A percentile compares a stretch with the other conserved stretches of the same genome.
Conservation (phyloP, 2,113 vertebrate species). For the Struthidea cinerea region DNA sequence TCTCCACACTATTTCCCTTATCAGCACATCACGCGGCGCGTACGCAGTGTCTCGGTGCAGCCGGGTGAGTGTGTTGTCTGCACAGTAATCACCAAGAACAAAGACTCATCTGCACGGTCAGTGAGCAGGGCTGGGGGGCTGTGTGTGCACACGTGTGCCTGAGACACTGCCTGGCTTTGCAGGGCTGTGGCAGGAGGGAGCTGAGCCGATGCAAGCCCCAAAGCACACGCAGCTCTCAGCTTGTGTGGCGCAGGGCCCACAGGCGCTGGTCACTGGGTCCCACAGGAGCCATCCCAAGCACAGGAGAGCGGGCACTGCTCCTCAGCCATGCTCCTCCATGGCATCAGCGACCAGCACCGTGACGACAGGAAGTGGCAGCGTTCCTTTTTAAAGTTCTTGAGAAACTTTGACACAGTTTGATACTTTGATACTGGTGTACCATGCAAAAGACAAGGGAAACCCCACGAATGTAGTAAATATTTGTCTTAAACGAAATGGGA, state of each 20-base stretch:
- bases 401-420: neutral
- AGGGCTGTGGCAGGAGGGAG: neutral
- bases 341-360: rapidly evolving
- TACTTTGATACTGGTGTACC: neutral
- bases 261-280: rapidly evolving
- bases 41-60: slow-evolving; percentile 39
- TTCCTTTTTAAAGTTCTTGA: neutral
- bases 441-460: neutral
- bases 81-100: slow-evolving; percentile 68
- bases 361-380: neutral
- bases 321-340: rapidly evolving
- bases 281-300: neutral
- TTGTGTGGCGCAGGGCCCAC: neutral
- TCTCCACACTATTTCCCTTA: slow-evolving; percentile 20
- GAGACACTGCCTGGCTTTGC: neutral
- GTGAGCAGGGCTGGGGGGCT: neutral
- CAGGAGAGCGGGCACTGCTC: rapidly evolving
- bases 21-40: neutral
- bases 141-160: neutral
- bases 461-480: neutral
- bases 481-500: slow-evolving; percentile 23
- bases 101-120: slow-evolving; percentile 49
- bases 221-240: neutral
- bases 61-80: slow-evolving; percentile 59
- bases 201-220: rapidly evolving